Evolutionary conservation across 2,888 invertebrate species (phyloP).

Genomic region (Agrypnus murinus): DNA sequence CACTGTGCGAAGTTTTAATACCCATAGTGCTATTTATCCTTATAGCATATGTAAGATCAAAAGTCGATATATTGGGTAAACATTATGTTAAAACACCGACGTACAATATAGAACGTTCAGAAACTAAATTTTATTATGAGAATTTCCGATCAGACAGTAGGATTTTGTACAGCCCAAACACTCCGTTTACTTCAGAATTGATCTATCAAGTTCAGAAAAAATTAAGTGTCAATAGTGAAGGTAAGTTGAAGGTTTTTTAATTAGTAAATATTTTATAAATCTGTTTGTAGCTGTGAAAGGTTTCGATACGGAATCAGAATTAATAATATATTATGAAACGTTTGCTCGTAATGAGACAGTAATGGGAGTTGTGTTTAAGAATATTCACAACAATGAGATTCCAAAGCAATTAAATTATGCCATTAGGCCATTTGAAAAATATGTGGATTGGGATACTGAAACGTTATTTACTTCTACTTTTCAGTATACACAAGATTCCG

Average conservation of each 20-base stretch:
- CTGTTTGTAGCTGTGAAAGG: slow-evolving; percentile 59
- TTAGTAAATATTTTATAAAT: slow-evolving; percentile 47
- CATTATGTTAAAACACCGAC: slow-evolving; percentile 60
- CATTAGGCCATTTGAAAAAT: slow-evolving; percentile 61
- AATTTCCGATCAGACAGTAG: slow-evolving; percentile 52
- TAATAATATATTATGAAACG: slow-evolving; percentile 60
- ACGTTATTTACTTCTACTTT: slow-evolving; percentile 47
- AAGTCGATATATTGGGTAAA: slow-evolving; percentile 65
- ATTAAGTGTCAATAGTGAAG: slow-evolving; percentile 61
- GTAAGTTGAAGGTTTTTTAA: slow-evolving; percentile 57
- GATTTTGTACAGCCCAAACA: slow-evolving; percentile 63
- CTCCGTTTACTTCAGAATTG: slow-evolving; percentile 61
- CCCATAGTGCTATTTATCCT: slow-evolving; percentile 66
- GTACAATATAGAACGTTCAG: slow-evolving; percentile 53
- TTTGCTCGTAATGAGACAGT: slow-evolving; percentile 52
- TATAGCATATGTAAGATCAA: slow-evolving; percentile 66
- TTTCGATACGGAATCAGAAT: slow-evolving; percentile 59
- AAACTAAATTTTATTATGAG: slow-evolving; percentile 53
- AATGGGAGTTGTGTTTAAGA: slow-evolving; percentile 63
- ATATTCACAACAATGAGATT: slow-evolving; percentile 43
- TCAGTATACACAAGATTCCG: slow-evolving; percentile 45
- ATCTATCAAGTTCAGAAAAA: slow-evolving; percentile 63
- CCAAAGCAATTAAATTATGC: slow-evolving; percentile 62
- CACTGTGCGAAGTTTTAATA: slow-evolving; percentile 63
- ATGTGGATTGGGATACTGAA: slow-evolving; percentile 60